Conservation (phyloP, 2,888 invertebrate species). For the Tortrix viridana region DNA sequence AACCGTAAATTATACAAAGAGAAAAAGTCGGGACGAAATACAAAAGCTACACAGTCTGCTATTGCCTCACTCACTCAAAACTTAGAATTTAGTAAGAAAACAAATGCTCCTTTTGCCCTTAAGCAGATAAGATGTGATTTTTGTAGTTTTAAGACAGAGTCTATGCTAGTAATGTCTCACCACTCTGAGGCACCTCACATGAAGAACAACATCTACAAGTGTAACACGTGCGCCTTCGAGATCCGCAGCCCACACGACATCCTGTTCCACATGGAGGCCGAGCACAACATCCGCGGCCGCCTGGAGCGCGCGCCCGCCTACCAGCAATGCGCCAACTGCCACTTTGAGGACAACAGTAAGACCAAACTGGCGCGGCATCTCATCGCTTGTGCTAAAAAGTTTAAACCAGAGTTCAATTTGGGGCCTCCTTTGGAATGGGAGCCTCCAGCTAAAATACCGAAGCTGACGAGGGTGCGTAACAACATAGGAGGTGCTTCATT, state of each 20-base stretch:
- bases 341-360: constrained; percentile 97
- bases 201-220: constrained; percentile 93
- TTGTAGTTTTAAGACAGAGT: constrained; percentile 97
- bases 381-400: constrained; percentile 95
- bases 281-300: constrained; percentile 94
- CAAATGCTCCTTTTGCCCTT: constrained; percentile 92
- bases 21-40: constrained; percentile 84
- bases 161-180: constrained; percentile 92
- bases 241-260: constrained; percentile 96
- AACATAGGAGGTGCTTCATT: constrained; percentile 70
- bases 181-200: constrained; percentile 97
- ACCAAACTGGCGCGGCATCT: constrained; percentile 95
- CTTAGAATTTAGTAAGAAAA: constrained; percentile 93
- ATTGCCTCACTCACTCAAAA: constrained; percentile 94
- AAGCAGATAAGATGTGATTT: constrained; percentile 93
- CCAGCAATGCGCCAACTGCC: constrained; percentile 97
- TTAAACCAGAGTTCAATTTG: constrained; percentile 94
- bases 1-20: constrained; percentile 93
- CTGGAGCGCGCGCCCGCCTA: constrained; percentile 94
- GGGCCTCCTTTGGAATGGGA: constrained; percentile 96
- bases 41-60: constrained; percentile 90
- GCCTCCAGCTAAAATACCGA: constrained; percentile 96
- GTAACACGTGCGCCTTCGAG: constrained; percentile 93
- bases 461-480: constrained; percentile 78
- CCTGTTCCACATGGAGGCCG: constrained; percentile 96